Evolutionary conservation across 2,888 invertebrate genomes (phyloP).

Genomic region (Clunio marinus): DNA sequence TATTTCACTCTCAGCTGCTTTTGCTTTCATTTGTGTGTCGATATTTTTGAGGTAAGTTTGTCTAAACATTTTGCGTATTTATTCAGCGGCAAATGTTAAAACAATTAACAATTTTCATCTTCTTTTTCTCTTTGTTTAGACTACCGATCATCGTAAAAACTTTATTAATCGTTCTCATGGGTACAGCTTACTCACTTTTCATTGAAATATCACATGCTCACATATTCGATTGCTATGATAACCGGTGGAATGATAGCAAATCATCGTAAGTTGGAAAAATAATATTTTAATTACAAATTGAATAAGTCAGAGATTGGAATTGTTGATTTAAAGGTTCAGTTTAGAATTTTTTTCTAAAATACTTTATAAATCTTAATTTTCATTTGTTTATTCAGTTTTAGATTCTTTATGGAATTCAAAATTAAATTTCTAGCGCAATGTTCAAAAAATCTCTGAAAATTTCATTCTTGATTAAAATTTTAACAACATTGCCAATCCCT

Average conservation of each 20-base stretch:
- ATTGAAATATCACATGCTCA: slow-evolving; percentile 76
- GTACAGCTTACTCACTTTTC: slow-evolving; percentile 71
- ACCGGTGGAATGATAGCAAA: slow-evolving; percentile 62
- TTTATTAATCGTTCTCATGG: slow-evolving; percentile 70
- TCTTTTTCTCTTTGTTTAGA: slow-evolving; percentile 44
- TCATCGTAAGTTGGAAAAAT: not conserved
- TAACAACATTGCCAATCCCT: too few relatives aligned
- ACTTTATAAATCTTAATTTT: too few relatives aligned
- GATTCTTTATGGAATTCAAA: not conserved
- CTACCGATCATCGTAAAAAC: slow-evolving; percentile 80
- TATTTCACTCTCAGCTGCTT: slow-evolving; percentile 76
- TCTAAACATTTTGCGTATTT: too few relatives aligned
- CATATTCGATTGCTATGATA: slow-evolving; percentile 78
- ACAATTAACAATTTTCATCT: not conserved
- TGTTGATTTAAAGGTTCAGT: too few relatives aligned
- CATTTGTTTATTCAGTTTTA: not conserved
- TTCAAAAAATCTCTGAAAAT: too few relatives aligned
- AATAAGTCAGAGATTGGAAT: too few relatives aligned
- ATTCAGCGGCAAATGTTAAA: too few relatives aligned
- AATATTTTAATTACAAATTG: too few relatives aligned
- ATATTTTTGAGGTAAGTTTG: slow-evolving; percentile 68
- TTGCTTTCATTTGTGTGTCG: slow-evolving; percentile 79
- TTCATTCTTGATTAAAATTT: too few relatives aligned
- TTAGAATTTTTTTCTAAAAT: too few relatives aligned
- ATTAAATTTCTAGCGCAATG: not conserved